Base-by-base conservation (phyloP, 2,797 vertebrate species). In the Poeciliopsis paucimaculata region DNA sequence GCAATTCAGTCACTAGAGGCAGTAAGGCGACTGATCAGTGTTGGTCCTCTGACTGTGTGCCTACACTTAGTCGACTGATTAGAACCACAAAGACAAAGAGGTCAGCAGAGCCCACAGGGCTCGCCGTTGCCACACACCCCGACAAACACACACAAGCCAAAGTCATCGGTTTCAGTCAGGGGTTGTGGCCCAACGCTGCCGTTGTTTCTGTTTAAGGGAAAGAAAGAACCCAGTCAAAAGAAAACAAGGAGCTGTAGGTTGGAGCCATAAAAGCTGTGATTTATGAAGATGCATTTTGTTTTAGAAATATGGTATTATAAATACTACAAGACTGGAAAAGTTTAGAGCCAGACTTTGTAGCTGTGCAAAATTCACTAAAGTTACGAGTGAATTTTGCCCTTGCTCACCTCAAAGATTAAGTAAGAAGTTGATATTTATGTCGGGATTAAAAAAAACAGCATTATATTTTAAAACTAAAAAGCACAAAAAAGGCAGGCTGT, bases 1-100 rank as follows among this genome's bases (percentile, higher is more conserved):
- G 41, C 41, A 45, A 4, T 26, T n/a, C 23, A 70, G 23, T 43
- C 66, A 70, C n/a, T 45, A 70, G 26, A n/a, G 41, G 66, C 66
- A n/a, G 11, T 43, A n/a, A 70, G 66, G 66, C 45, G 66, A 70
- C 12, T 43, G 41, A 45, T 70, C 64, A 68, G 34, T 70, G 66
- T 13, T 70, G 23, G 39, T 43, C 12, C 5, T 43, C 10, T 70
- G 23, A 70, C 39, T 70, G 39, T 43, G 23, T 43, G 23, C 36
- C 39, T 45, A 70, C 26, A 70, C 26, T 70, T 70, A 70, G 66
- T 45, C 2, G 5, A 81, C 84, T 90, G 91, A 93, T 92, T 91
- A 91, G 83, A 82, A 88, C 83, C 84, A 79, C 85, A 92, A 89
- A 91, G 89, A 81, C 87, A 92, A 90, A 89, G 89, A 92, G 91